Base-by-base conservation (phyloP, 2,888 invertebrate genomes). In the Eilema depressum region DNA sequence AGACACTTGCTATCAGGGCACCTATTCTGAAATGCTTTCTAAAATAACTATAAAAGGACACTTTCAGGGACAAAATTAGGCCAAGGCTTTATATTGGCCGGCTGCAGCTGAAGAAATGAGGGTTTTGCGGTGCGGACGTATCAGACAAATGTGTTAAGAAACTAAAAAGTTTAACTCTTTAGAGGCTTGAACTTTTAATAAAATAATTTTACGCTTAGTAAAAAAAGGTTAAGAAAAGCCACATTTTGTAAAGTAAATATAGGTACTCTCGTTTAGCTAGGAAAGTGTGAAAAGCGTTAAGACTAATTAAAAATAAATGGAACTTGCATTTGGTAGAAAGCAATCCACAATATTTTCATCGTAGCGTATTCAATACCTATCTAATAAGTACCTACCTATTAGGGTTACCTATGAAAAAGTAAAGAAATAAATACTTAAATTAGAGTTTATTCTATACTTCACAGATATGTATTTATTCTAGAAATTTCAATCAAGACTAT, bases 131-230 rank as follows among this genome's bases (percentile, higher is more conserved):
- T 75, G 67, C 69, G 71, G 78, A 75, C 78, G 73, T 79, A 83
- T 83, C 80, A 76, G 85, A 87, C 81, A 87, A 84, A 83, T 80
- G 85, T 87, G 85, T 88, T 87, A 86, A 76, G 78, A 81, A 82
- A 76, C 75, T 71, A 80, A 78, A 81, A 79, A 81, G 82, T 79
- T 71, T 41, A 74, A 57, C 61, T 60, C 71, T 79, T 67, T 70
- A 75, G 75, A 79, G 69, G 74, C 70, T 75, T 76, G 26, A 77
- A 63, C 72, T 80, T 70, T 70, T 70, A 66, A 68, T 66, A 61
- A 74, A 37, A 25, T 25, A 59, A 41, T 65, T 57, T 65, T 23
- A n/a, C 10, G n/a, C 11, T 47, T 20, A 53, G 53, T 53, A 10
- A 8, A 7, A 53, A n/a, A 53, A 53, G n/a, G 53, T 53, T 53